phyloP scores from a whole-genome alignment of 2,113 vertebrate genomes.

The Microcebus lehilahytsara region DNA sequence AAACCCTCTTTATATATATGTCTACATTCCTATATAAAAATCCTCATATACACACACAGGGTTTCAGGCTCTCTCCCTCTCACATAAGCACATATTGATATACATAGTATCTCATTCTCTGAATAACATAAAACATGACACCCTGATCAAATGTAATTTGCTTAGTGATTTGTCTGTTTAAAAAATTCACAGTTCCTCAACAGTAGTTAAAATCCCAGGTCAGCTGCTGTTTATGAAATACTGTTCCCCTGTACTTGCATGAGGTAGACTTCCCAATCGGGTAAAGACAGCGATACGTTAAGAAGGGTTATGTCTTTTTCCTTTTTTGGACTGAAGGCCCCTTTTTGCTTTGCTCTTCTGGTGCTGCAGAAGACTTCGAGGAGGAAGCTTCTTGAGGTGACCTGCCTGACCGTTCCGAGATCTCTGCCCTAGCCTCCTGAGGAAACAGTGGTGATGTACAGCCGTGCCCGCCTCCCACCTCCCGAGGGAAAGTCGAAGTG shows the following conservation, averaged over 20 bases:
- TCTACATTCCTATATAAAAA: background rate
- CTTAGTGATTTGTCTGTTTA: slow-evolving; percentile 86
- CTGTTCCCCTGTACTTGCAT: slow-evolving; percentile 86
- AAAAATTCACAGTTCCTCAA: slow-evolving; percentile 85
- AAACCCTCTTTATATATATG: slow-evolving; percentile 34
- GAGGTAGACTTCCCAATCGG: slow-evolving; percentile 88
- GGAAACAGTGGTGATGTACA: slow-evolving; percentile 76
- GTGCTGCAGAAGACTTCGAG: slow-evolving; percentile 87
- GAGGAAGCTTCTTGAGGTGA: slow-evolving; percentile 89
- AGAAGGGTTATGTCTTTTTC: slow-evolving; percentile 91
- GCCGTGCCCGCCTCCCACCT: slow-evolving; percentile 80
- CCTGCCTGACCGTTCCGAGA: slow-evolving; percentile 84
- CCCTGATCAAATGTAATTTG: slow-evolving; percentile 83
- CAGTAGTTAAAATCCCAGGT: slow-evolving; percentile 88
- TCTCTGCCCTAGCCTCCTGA: slow-evolving; percentile 85
- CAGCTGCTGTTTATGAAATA: slow-evolving; percentile 83
- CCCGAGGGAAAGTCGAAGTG: slow-evolving; percentile 84
- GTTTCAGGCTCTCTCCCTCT: slow-evolving; percentile 53
- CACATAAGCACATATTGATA: slow-evolving; percentile 42
- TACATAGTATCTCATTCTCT: slow-evolving; percentile 49
- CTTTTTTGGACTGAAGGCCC: slow-evolving; percentile 93
- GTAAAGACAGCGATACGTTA: slow-evolving; percentile 72
- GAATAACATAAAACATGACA: slow-evolving; percentile 77
- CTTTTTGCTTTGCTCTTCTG: slow-evolving; percentile 92
- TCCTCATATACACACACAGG: slow-evolving; percentile 26